These are phyloP conservation scores for Gouania willdenowi DNA, from an alignment of 2,797 vertebrate genomes.

Conservation along the genomic window DNA sequence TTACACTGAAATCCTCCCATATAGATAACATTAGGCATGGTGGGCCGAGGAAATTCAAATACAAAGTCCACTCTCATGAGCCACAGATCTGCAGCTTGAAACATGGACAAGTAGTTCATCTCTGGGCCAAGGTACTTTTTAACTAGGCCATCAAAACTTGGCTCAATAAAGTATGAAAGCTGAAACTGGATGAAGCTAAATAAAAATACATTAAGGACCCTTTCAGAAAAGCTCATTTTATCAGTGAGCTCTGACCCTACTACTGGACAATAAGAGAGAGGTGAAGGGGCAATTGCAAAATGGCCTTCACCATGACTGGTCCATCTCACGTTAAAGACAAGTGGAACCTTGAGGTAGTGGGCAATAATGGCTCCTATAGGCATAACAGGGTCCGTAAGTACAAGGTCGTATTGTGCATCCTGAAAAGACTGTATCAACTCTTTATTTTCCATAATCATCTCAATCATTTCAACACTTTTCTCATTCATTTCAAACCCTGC, in stretches of 20 bases:
- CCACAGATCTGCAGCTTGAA: conserved; percentile 72
- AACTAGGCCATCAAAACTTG: conserved; percentile 32
- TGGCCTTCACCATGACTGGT: conserved; percentile 43
- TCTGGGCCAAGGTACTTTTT: conserved; percentile 26
- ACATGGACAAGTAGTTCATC: conserved; percentile 40
- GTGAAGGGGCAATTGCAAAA: conserved; percentile 44
- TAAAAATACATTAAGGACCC: conserved; percentile 34
- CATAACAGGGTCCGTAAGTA: conserved; percentile 57
- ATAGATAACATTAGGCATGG: conserved; percentile 77
- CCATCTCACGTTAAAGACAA: conserved; percentile 46
- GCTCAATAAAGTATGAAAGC: conserved; percentile 28
- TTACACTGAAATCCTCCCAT: conserved; percentile 77
- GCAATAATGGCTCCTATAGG: conserved; percentile 53
- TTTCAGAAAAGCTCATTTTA: conserved; percentile 37
- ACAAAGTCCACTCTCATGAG: conserved; percentile 78
- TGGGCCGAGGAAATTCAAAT: conserved; percentile 76
- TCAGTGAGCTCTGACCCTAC: conserved; percentile 32
- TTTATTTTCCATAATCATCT: conserved; percentile 43
- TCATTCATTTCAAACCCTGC: conserved; percentile 33
- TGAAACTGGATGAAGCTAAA: conserved; percentile 36
- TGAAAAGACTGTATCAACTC: conserved; percentile 25
- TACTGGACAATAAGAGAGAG: conserved; percentile 46
- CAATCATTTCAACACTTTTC: conserved; percentile 19
- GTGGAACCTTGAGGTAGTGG: conserved; percentile 45
- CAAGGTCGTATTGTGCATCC: conserved; percentile 31